Evolutionary conservation across 2,888 invertebrate genomes (phyloP), one percentile per base, ranked within the genome.

Genomic region (Yponomeuta cagnagella): DNA sequence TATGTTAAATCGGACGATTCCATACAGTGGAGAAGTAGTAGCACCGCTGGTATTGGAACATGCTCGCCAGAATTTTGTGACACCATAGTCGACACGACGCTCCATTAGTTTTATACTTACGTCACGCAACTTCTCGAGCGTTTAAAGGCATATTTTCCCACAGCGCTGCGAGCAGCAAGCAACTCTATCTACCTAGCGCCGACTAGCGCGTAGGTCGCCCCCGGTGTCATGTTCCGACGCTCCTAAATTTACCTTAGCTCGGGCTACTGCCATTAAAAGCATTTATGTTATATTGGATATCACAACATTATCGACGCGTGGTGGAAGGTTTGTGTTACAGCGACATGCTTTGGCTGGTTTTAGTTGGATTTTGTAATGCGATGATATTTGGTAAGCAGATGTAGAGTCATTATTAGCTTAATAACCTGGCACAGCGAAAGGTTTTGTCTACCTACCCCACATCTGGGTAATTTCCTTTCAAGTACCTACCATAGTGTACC

Each of bases 221-320:
- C 72, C 76, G 81, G 88, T 88, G 76, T 91, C 86, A 73, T 73
- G 78, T 90, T 87, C 76, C 89, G 82, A 86, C 90, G 87, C 90
- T 90, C 90, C 90, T 91, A 91, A 90, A 90, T 91, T 90, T 91
- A 90, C 90, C 89, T 90, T 89, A 80, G 84, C 52, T 78, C 79
- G 76, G 80, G 86, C 87, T 87, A 82, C 86, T 82, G 88, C 87
- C 90, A 88, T 89, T 90, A 90, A 90, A 90, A 90, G 90, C 90
- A 85, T 90, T 90, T 88, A 88, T 85, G 87, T 86, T 86, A 84
- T 88, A 89, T 87, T 87, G 84, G 84, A 85, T 90, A 86, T 86
- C 89, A 84, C 82, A 83, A 84, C 85, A 85, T 88, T 82, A 86
- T 85, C 82, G 82, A 79, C 78, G 77, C 70, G 69, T 66, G 71